A percentile compares a stretch with the other conserved stretches of the same genome.
These are phyloP conservation scores for Acropternis orthonyx DNA, from an alignment of 2,797 vertebrate genomes.

Conservation along the genomic window DNA sequence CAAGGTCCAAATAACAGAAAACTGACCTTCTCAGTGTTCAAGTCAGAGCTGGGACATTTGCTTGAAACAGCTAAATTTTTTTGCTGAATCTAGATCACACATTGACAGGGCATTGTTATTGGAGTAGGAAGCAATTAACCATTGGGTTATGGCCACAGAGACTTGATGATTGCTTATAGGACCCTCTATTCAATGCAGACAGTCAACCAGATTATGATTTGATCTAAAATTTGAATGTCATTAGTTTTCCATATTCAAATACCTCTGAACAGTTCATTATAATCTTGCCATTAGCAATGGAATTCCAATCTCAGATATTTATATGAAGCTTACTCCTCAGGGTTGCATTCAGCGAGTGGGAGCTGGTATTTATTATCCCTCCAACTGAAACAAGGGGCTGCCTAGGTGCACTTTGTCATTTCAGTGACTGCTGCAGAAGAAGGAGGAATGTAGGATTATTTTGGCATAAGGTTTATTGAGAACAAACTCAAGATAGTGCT, in stretches of 20 bases:
- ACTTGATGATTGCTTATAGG: neutral
- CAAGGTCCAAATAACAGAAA: neutral
- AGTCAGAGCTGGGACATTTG: neutral
- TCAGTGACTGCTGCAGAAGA: neutral
- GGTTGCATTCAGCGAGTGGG: neutral
- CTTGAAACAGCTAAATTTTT: neutral
- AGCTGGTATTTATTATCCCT: conserved; percentile 1
- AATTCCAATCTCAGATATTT: conserved; percentile 1
- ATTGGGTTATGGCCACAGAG: neutral
- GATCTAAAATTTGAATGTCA: conserved; percentile 13
- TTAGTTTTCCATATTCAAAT: neutral
- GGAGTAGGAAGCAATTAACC: conserved; percentile 31
- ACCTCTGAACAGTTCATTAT: conserved; percentile 16
- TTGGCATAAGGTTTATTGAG: neutral
- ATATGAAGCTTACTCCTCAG: neutral
- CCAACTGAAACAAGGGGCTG: neutral
- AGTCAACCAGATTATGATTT: neutral
- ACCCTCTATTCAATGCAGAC: neutral
- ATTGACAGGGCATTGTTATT: neutral
- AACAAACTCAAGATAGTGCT: neutral
- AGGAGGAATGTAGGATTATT: neutral
- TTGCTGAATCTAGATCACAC: neutral
- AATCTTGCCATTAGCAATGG: conserved; percentile 24
- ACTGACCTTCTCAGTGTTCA: neutral
- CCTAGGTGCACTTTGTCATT: neutral